Evolutionary conservation across 1,140 invertebrate genomes (phyloP), one percentile per base, ranked within the genome.

Genomic region (Hylyphantes graminicola): DNA sequence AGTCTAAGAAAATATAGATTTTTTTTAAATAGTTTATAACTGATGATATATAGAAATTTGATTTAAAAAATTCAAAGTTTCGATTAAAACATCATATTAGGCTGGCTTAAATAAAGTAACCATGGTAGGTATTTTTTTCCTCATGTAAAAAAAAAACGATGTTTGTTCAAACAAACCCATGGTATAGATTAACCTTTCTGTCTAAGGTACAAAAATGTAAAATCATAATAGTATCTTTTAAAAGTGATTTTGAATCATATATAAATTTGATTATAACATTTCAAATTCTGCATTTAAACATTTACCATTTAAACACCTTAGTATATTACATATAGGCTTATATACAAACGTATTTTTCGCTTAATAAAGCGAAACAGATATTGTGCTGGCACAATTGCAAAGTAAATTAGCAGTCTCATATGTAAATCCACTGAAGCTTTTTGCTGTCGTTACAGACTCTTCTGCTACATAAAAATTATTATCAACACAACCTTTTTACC

Each of bases 341-440:
- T 78, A 13, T 78, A 78, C 76, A 78, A 67, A 78, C 65, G 67
- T 64, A 21, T 54, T 65, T 68, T 65, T 78, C 76, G 76, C 76
- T 67, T 78, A 78, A 78, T 78, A 78, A 65, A 78, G 76, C 76
- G 76, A 78, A 64, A 67, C 54, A 78, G 21, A 78, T 55, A 78
- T 78, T 78, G 76, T 78, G 76, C 76, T 78, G 50, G 63, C 76
- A 78, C 76, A 78, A 78, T 78, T 64, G 63, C 54, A 76, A 21
- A 78, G 61, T 64, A 78, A 53, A 65, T 78, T 65, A 74, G 72
- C 76, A 78, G 50, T 74, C 72, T 57, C 57, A 13, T 55, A 59
- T 74, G 72, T 57, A 55, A 74, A 57, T 57, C 72, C 57, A 17
- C 72, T 74, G 57, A 74, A 74, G n/a, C 51, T 15, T 74, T 74